Evolutionary conservation across 2,797 vertebrate genomes (phyloP).

Genomic region (Acipenser transmontanus): DNA sequence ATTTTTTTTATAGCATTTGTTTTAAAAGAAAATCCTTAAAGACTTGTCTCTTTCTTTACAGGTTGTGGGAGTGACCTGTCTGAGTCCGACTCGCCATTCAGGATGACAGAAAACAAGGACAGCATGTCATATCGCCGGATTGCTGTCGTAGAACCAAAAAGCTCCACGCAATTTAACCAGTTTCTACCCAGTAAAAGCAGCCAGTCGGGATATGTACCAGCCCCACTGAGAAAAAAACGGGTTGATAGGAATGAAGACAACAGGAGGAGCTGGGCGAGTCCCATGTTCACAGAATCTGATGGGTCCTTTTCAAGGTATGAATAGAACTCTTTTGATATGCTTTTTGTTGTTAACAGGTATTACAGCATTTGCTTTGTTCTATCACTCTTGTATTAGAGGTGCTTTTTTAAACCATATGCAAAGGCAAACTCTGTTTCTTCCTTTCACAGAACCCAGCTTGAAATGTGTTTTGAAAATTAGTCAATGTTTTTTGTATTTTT

Average conservation of each 20-base stretch:
- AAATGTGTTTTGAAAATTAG: too few species aligned
- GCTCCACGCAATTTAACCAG: slow-evolving; percentile 77
- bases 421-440: too few species aligned
- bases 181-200: slow-evolving; percentile 87
- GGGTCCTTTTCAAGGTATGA: slow-evolving; percentile 79
- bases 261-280: slow-evolving; percentile 82
- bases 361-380: too few species aligned
- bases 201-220: slow-evolving; percentile 69
- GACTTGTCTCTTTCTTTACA: slow-evolving; percentile 28
- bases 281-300: slow-evolving; percentile 66
- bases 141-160: slow-evolving; percentile 65
- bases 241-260: slow-evolving; percentile 78
- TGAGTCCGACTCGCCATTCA: slow-evolving; percentile 74
- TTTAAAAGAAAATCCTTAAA: too few species aligned
- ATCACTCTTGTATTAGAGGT: too few species aligned
- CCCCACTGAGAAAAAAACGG: slow-evolving; percentile 82
- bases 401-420: too few species aligned
- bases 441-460: too few species aligned
- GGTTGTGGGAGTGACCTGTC: slow-evolving; percentile 77
- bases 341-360: too few species aligned
- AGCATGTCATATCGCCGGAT: slow-evolving; percentile 73
- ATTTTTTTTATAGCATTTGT: too few species aligned
- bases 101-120: slow-evolving; percentile 81
- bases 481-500: too few species aligned
- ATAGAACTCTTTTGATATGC: too few species aligned